Percentiles rank a stretch among this genome's conserved stretches.
Evolutionary conservation across 2,797 vertebrate species (phyloP).

Genomic region (Acestrorhynchus altus): DNA sequence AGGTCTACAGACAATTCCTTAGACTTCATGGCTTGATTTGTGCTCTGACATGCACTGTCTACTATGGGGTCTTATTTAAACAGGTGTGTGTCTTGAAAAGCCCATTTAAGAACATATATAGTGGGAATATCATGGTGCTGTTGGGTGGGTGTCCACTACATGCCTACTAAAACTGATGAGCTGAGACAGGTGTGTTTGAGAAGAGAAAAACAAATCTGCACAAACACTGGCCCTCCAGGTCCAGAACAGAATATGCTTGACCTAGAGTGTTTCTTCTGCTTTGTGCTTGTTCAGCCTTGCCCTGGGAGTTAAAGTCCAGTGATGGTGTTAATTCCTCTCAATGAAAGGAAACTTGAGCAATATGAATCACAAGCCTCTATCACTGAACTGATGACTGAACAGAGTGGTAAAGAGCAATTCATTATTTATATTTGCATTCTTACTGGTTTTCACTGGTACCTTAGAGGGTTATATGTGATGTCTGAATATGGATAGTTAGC

Average conservation of each 20-base stretch:
- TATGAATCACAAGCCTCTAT: constrained; percentile 28
- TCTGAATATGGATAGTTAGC: background rate
- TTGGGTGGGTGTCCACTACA: background rate
- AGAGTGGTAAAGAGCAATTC: background rate
- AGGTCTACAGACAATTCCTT: no score
- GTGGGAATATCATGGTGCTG: no score
- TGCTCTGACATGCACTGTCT: no score
- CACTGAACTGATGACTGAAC: background rate
- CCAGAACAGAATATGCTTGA: background rate
- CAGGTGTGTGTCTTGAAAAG: no score
- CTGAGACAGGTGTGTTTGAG: no score
- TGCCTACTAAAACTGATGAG: no score
- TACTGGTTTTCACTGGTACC: background rate
- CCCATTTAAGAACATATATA: no score
- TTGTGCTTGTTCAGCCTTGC: background rate
- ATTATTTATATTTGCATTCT: background rate
- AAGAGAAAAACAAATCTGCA: no score
- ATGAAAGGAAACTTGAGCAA: constrained; percentile 28
- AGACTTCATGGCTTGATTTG: no score
- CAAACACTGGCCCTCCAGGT: background rate
- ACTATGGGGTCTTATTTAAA: no score
- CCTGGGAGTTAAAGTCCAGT: constrained; percentile 11
- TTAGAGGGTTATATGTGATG: background rate
- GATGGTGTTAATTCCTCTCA: constrained; percentile 17
- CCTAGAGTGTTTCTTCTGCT: background rate